Base-by-base conservation (phyloP, 2,797 vertebrate genomes). In the Leptatherina wallacei region DNA sequence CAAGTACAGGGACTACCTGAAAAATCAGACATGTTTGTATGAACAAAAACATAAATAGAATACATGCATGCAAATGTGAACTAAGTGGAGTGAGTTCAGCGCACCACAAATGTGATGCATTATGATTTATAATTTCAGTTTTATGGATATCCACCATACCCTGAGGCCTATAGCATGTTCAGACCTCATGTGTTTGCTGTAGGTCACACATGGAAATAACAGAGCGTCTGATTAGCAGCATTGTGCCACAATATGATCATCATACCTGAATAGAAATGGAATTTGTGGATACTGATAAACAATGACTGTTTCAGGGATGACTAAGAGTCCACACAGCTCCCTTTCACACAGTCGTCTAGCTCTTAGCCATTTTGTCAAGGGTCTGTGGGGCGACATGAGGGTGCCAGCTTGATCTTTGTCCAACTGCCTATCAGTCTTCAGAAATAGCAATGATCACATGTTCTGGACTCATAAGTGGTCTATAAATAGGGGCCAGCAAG, bases 391-490 rank as follows among this genome's bases (percentile, higher is more conserved):
- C 76, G 88, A 89, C 91, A 92, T 92, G 85, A 88, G 89, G 90
- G 78, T 86, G 85, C 90, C 93, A 89, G 80, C 77, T 82, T 88
- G 86, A 88, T 86, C 90, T 77, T 80, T 72, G 85, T 90, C 85
- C 90, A 84, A 81, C 82, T 84, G 91, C 84, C 85, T 93, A 93
- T 92, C 93, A 88, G 81, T 83, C 66, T 60, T 86, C 91, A 89
- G 87, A 94, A 95, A 95, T 95, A 95, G 89, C 88, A 68, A 63
- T 81, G 89, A 93, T 94, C 94, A 94, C 92, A 94, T 95, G 94
- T 87, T 82, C 73, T 75, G 71, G 82, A 82, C 73, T 77, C 76
- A 88, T 81, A 91, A 93, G 88, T 85, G 78, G 62, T 77, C 86
- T 94, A 94, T 87, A 90, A 91, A 94, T 95, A 94, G 93, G 69